Evolutionary conservation across 2,888 invertebrate genomes (phyloP).

Genomic region (Leptopilina myrica): DNA sequence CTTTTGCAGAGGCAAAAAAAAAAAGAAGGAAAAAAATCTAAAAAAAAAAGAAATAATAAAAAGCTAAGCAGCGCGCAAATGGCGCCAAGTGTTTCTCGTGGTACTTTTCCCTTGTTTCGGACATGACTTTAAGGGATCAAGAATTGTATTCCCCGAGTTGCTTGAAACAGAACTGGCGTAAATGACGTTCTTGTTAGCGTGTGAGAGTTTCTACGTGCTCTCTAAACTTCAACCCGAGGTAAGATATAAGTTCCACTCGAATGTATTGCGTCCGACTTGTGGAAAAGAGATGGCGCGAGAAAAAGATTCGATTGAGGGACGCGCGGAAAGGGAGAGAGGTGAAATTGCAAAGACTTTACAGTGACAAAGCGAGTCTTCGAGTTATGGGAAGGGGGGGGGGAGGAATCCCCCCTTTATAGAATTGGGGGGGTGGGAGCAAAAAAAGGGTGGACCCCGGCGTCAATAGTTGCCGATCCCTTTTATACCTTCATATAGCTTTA

Average conservation of each 20-base stretch:
- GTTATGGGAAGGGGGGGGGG: not conserved
- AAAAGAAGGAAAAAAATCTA: too few species aligned
- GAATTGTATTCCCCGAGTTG: slow-evolving; percentile 28
- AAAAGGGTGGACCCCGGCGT: slow-evolving; percentile 3
- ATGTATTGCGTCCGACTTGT: slow-evolving; percentile 38
- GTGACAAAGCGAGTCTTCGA: slow-evolving; percentile 36
- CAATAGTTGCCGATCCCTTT: slow-evolving; percentile 38
- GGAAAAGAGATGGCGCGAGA: slow-evolving; percentile 27
- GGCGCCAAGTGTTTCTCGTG: slow-evolving; percentile 34
- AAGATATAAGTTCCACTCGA: slow-evolving; percentile 34
- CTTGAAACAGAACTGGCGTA: slow-evolving; percentile 32
- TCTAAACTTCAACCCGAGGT: slow-evolving; percentile 20
- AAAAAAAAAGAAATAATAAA: not conserved
- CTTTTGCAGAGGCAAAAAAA: not conserved
- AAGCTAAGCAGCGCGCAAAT: slow-evolving; percentile 28
- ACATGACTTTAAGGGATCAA: slow-evolving; percentile 30
- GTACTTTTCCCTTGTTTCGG: slow-evolving; percentile 31
- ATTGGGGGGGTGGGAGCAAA: too few species aligned
- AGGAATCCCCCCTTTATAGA: too few species aligned
- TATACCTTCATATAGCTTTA: not conserved
- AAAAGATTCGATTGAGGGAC: slow-evolving; percentile 26
- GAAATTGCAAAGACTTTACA: slow-evolving; percentile 37
- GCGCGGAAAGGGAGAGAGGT: not conserved
- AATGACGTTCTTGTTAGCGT: slow-evolving; percentile 40
- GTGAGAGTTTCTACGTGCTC: slow-evolving; percentile 29